Evolutionary conservation across 2,888 invertebrate species (phyloP), one percentile per base, ranked within the genome.

Genomic region (Aspidiotus destructor): DNA sequence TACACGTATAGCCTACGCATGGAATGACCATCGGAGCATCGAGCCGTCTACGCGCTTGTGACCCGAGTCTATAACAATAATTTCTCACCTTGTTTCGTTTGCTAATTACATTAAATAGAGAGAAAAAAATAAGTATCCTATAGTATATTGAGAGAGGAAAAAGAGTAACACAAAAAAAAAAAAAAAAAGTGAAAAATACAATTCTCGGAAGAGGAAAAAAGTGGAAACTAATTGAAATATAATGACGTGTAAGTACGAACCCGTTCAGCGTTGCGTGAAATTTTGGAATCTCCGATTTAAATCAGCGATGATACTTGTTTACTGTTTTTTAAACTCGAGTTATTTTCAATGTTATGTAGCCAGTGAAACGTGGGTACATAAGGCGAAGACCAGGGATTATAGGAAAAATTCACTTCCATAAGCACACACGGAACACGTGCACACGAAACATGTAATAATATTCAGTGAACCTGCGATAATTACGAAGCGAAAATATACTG

Each of bases 41-140:
- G 48, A 48, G n/a, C 48, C 48, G 48, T 48, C 48, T n/a, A 48
- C 48, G 48, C 28, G 28, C 10, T 13, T 48, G 48, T 48, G n/a
- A 13, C 48, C 48, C n/a, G 11, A 13, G 11, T 48, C 48, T n/a
- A 11, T n/a, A 48, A 48, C 48, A n/a, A 48, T n/a, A n/a, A n/a
- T 48, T 48, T 48, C 48, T 48, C 48, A 48, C 48, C 48, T 48
- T 48, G 48, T 48, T 48, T 48, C 48, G 48, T 48, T 48, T n/a
- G 48, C 48, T 48, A 48, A 48, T 48, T 48, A 48, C 48, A n/a
- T 13, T n/a, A 48, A 48, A 48, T 13, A 48, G n/a, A 48, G 48
- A 48, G n/a, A n/a, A n/a, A 48, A 11, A 48, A n/a, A 11, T 3
- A 48, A 48, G 6, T 2, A 5, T 28, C 1, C 5, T 28, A 1